These are phyloP conservation scores for Diadromus collaris DNA, from an alignment of 2,888 invertebrate genomes.

Conservation along the genomic window DNA sequence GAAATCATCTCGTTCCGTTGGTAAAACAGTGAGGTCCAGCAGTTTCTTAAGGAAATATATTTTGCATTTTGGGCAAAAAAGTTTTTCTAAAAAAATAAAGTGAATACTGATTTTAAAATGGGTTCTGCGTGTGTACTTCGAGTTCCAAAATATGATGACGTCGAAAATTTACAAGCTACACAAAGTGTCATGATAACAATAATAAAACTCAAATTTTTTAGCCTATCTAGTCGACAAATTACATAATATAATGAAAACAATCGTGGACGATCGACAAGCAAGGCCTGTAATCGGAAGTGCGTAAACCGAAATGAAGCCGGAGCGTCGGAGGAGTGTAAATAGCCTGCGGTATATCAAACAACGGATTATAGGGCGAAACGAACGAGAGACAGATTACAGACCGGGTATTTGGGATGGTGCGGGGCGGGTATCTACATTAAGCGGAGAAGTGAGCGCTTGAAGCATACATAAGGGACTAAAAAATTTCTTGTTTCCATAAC, in stretches of 20 bases:
- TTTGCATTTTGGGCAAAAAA: too few species aligned
- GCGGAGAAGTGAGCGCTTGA: background rate
- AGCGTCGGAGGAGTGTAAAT: conserved; percentile 49
- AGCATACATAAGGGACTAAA: background rate
- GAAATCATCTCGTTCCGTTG: too few species aligned
- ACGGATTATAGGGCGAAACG: conserved; percentile 31
- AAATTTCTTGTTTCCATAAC: conserved; percentile 2
- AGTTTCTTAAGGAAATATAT: background rate
- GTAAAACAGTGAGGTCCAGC: too few species aligned
- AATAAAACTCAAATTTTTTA: background rate
- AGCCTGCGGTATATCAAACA: conserved; percentile 49
- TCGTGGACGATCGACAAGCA: background rate
- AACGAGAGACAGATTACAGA: conserved; percentile 19
- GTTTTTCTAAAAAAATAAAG: too few species aligned
- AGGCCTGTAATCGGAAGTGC: conserved; percentile 49
- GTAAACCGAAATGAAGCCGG: conserved; percentile 42
- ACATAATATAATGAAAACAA: conserved; percentile 7
- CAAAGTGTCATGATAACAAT: background rate
- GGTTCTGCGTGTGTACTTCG: too few species aligned
- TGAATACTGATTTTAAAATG: too few species aligned
- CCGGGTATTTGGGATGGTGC: background rate
- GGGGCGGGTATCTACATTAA: background rate
- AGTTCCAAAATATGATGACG: too few species aligned
- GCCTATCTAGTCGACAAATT: background rate
- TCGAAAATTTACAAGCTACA: too few species aligned